A percentile compares a stretch with the other conserved stretches of the same genome.
Conservation (phyloP, 2,888 invertebrate species). For the Campaea margaritaria region DNA sequence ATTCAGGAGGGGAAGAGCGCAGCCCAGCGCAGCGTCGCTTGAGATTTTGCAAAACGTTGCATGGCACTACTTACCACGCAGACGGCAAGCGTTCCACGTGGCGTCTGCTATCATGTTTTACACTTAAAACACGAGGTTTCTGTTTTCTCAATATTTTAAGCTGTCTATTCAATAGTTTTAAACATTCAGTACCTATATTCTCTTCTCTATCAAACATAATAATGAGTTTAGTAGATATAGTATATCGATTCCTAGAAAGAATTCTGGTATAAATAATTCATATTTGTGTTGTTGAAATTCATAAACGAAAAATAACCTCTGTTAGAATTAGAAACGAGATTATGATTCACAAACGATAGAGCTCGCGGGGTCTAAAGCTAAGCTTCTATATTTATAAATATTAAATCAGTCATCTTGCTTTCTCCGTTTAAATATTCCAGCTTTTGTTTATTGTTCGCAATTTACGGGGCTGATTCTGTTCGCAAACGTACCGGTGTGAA, state of each 20-base stretch:
- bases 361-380: slow-evolving; percentile 27
- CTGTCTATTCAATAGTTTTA: too few species aligned
- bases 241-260: slow-evolving; percentile 4
- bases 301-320: slow-evolving; percentile 25
- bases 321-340: slow-evolving; percentile 22
- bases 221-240: neutral
- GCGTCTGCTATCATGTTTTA: too few species aligned
- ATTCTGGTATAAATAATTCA: slow-evolving; percentile 23
- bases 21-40: too few species aligned
- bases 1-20: too few species aligned
- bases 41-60: too few species aligned
- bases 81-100: neutral
- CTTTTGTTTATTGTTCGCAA: slow-evolving; percentile 33
- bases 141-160: too few species aligned
- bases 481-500: slow-evolving; percentile 18
- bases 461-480: slow-evolving; percentile 19
- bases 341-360: slow-evolving; percentile 28
- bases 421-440: slow-evolving; percentile 30
- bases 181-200: too few species aligned
- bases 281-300: slow-evolving; percentile 30
- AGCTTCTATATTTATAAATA: slow-evolving; percentile 29
- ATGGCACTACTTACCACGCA: too few species aligned
- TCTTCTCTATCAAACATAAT: too few species aligned
- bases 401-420: slow-evolving; percentile 32
- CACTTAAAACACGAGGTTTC: too few species aligned